A percentile compares a stretch with the other conserved stretches of the same genome.
phyloP scores from a whole-genome alignment of 2,113 vertebrate species.

The Microtus richardsoni region DNA sequence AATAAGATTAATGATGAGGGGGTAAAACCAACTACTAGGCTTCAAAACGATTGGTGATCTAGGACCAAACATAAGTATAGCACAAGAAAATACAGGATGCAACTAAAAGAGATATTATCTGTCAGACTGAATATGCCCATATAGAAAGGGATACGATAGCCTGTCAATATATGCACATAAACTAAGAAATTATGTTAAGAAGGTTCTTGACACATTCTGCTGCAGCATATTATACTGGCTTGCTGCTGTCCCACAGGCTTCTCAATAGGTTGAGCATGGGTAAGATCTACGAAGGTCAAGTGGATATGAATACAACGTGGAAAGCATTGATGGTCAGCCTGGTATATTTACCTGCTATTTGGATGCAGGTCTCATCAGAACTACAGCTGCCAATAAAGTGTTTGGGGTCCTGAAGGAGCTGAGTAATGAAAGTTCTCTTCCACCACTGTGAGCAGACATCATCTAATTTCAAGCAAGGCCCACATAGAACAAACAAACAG shows the following conservation, averaged over 20 bases:
- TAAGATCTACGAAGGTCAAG: background rate
- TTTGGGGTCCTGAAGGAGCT: background rate
- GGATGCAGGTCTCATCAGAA: background rate
- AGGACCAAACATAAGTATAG: background rate
- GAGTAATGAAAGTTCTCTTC: background rate
- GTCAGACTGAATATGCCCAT: background rate
- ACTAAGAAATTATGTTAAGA: background rate
- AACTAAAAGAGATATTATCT: background rate
- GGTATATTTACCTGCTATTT: background rate
- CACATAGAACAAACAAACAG: background rate
- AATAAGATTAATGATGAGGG: background rate
- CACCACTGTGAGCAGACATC: background rate
- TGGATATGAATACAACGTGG: background rate
- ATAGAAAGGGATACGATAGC: background rate
- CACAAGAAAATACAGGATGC: background rate
- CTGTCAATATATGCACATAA: background rate
- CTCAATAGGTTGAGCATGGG: background rate
- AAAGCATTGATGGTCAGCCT: background rate
- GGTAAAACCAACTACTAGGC: background rate
- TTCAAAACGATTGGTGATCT: background rate
- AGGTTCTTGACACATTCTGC: background rate
- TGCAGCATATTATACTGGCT: background rate
- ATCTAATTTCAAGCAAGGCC: background rate
- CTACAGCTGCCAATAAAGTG: background rate
- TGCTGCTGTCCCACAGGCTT: background rate